phyloP scores from a whole-genome alignment of 2,113 vertebrate genomes.

The Microcebus griseorufus region DNA sequence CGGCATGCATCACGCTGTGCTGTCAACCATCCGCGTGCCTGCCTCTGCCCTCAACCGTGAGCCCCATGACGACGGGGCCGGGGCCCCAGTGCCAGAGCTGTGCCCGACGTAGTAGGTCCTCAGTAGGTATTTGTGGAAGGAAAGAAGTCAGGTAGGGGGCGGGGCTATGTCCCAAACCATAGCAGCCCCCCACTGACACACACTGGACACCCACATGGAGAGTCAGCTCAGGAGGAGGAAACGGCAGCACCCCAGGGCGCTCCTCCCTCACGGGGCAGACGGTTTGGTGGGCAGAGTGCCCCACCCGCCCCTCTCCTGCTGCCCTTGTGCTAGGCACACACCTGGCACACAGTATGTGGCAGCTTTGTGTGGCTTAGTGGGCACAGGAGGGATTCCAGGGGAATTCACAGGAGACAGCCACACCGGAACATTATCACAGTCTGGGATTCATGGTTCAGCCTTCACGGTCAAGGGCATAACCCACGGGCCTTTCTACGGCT shows the following conservation, averaged over 20 bases:
- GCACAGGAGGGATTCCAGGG: background rate
- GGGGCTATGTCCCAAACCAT: background rate
- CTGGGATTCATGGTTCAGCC: background rate
- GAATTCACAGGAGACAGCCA: background rate
- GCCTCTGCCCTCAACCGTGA: background rate
- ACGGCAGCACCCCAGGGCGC: background rate
- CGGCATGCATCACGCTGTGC: accelerated
- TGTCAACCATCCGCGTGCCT: accelerated
- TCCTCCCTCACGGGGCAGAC: background rate
- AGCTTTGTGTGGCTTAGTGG: background rate
- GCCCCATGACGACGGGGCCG: accelerated
- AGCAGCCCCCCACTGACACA: background rate
- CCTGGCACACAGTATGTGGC: background rate
- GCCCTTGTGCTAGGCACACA: background rate
- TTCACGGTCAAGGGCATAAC: background rate
- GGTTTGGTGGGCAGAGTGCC: background rate
- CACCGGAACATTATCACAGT: background rate
- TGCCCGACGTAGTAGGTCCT: background rate
- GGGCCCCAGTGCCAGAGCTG: background rate
- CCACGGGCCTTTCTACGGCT: background rate
- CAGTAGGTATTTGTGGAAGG: background rate
- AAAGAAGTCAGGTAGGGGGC: background rate
- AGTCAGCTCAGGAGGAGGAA: background rate
- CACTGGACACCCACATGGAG: background rate
- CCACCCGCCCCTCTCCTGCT: background rate